Percentiles rank a stretch among this genome's conserved stretches.
These are phyloP conservation scores for Struthio camelus DNA, from an alignment of 2,113 vertebrate genomes.

Conservation along the genomic window DNA sequence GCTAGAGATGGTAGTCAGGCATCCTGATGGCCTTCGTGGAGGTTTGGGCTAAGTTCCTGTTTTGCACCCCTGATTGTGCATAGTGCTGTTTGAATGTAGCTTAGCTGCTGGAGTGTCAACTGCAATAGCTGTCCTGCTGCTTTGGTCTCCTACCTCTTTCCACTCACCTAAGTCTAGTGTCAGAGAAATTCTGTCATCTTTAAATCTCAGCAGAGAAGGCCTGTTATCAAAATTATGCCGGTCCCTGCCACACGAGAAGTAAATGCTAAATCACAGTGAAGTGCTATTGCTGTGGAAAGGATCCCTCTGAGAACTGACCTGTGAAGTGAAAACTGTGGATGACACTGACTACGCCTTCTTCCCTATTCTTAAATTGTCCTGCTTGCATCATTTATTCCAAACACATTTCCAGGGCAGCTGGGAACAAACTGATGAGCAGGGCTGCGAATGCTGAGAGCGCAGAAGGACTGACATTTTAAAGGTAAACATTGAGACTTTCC, in stretches of 20 bases:
- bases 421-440: conserved; percentile 11
- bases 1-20: background rate
- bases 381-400: conserved; percentile 57
- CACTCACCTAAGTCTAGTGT: background rate
- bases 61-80: background rate
- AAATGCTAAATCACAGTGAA: background rate
- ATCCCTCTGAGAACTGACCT: background rate
- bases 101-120: background rate
- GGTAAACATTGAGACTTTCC: conserved; percentile 57
- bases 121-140: rapidly evolving
- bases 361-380: conserved; percentile 29
- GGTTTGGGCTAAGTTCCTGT: background rate
- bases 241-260: background rate
- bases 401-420: background rate
- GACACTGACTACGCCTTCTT: background rate
- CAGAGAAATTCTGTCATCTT: background rate
- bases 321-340: background rate
- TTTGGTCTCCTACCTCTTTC: background rate
- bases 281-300: background rate
- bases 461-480: conserved; percentile 64
- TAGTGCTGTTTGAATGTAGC: background rate
- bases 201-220: background rate
- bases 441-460: conserved; percentile 10
- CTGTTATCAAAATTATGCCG: background rate
- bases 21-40: background rate